Base-by-base conservation (phyloP, 2,797 vertebrate species). In the Bovichtus variegatus region DNA sequence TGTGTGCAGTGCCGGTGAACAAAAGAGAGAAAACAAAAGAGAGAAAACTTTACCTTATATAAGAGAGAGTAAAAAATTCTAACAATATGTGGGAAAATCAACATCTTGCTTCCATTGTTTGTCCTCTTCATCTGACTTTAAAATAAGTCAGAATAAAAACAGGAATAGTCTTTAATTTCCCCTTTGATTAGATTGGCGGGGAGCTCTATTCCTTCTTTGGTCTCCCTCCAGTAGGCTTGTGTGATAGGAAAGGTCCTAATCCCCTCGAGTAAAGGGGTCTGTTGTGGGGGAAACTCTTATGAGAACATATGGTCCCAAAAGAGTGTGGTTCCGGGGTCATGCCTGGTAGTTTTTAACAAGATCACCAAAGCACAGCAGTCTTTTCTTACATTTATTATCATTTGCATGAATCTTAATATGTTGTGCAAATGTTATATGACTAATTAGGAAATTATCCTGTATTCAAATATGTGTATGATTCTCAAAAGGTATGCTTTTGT, bases 151-250 rank as follows among this genome's bases (percentile, higher is more conserved):
- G 63, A 71, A 67, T 81, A 68, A 81, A 78, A 77, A 68, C 74
- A 73, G 69, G 74, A 89, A 89, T 82, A 79, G 68, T 74, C 64
- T 84, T 89, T 85, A 76, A 88, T 90, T 90, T 90, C 73, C 75
- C 65, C 60, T 83, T 85, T 87, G 80, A 89, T 92, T 90, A 78
- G 70, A 84, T 73, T 78, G 74, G 78, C 60, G 34, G 61, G 74
- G 57, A 64, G 31, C 23, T 63, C 40, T 61, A 19, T 63, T 73
- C 70, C 74, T 62, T 68, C 73, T 80, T 74, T 87, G 86, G 75
- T 83, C 76, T 86, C 61, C 44, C 40, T 87, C 80, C 79, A 76
- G 71, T 44, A 53, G 75, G 62, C 63, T 51, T 83, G 71, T 74
- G 60, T 71, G 80, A 82, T 81, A 76, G 78, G 66, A 82, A 75